A percentile compares a stretch with the other conserved stretches of the same genome.
phyloP scores from a whole-genome alignment of 2,888 invertebrate genomes.

The Drosophila paracracens region DNA sequence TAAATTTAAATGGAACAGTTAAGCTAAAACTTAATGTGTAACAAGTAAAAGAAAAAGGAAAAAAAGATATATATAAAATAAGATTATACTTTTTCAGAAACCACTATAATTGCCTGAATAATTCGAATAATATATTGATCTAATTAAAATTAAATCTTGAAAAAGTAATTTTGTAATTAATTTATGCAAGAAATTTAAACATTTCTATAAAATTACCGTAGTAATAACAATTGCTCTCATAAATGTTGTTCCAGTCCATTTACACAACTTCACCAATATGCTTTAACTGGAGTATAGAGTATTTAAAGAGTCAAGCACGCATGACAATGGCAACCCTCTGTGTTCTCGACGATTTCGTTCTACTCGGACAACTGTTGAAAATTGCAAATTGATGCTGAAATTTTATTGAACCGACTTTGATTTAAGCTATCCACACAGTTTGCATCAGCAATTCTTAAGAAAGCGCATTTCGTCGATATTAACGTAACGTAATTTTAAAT shows the following conservation, averaged over 20 bases:
- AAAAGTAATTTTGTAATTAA: neutral
- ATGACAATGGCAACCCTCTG: conserved; percentile 50
- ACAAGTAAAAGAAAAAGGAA: too few species aligned
- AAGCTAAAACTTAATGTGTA: neutral
- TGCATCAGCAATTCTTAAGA: conserved; percentile 29
- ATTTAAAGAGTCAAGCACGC: conserved; percentile 46
- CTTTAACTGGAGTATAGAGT: conserved; percentile 8
- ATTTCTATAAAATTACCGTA: neutral
- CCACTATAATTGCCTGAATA: neutral
- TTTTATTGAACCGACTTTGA: conserved; percentile 45
- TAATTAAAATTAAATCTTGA: neutral
- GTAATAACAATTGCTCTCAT: neutral
- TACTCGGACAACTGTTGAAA: conserved; percentile 62
- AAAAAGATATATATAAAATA: neutral
- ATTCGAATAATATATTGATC: neutral
- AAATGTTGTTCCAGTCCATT: neutral
- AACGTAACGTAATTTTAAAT: conserved; percentile 14
- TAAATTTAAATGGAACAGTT: neutral
- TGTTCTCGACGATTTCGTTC: conserved; percentile 22
- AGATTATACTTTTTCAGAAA: neutral
- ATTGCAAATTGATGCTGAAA: conserved; percentile 58
- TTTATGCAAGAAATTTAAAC: neutral
- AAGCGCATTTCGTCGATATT: conserved; percentile 22
- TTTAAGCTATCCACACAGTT: conserved; percentile 34
- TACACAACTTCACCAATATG: neutral